These are phyloP conservation scores for Parelbella ahira DNA, from an alignment of 2,888 invertebrate genomes.

Conservation along the genomic window DNA sequence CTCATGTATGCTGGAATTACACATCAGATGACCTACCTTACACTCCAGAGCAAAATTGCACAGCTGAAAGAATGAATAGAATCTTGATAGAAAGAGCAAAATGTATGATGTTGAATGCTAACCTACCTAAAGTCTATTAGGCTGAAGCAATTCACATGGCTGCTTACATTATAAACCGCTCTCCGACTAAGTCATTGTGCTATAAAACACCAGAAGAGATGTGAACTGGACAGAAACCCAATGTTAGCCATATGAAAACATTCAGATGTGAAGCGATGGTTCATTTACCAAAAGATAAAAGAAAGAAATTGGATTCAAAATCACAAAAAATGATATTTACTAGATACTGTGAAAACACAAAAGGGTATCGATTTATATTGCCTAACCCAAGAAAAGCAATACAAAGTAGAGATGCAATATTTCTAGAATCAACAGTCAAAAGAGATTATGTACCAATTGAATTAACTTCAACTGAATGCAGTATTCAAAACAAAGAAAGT, in stretches of 20 bases:
- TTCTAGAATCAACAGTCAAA: constrained; percentile 22
- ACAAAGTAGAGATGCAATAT: constrained; percentile 25
- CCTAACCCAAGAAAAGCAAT: constrained; percentile 16
- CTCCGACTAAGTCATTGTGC: constrained; percentile 27
- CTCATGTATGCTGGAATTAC: constrained; percentile 36
- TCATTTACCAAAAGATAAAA: constrained; percentile 30
- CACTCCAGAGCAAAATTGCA: constrained; percentile 42
- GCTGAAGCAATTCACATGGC: constrained; percentile 39
- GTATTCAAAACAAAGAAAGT: background rate
- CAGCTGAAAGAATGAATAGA: constrained; percentile 36
- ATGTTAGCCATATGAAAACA: constrained; percentile 36
- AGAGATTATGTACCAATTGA: constrained; percentile 21
- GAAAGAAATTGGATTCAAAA: constrained; percentile 36
- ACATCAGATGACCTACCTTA: constrained; percentile 33
- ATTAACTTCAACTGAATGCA: constrained; percentile 1
- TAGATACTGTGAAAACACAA: constrained; percentile 42
- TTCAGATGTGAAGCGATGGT: constrained; percentile 44
- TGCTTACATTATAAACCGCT: constrained; percentile 28
- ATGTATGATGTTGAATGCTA: constrained; percentile 25
- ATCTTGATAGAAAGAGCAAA: constrained; percentile 27
- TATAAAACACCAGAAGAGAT: constrained; percentile 37
- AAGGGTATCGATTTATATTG: constrained; percentile 36
- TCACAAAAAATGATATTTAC: constrained; percentile 39
- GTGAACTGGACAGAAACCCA: constrained; percentile 42
- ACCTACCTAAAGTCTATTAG: constrained; percentile 31